phyloP scores from a whole-genome alignment of 2,888 invertebrate species.

The Lymantria monacha region DNA sequence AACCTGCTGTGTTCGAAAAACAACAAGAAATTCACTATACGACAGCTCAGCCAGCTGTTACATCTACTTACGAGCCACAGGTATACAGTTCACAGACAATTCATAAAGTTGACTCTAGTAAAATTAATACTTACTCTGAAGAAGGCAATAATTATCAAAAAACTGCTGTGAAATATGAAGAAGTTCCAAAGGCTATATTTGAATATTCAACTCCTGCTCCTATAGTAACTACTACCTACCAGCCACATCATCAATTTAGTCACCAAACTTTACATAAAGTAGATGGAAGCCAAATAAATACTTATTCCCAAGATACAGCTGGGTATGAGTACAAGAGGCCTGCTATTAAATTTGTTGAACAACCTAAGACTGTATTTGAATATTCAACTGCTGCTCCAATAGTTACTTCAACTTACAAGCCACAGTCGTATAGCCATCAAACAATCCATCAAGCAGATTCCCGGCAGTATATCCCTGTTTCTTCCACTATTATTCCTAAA shows the following conservation, averaged over 20 bases:
- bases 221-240: conserved; percentile 35
- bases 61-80: conserved; percentile 56
- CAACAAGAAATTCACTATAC: conserved; percentile 43
- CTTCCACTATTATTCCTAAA: conserved; percentile 49
- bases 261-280: conserved; percentile 61
- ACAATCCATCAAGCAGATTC: conserved; percentile 59
- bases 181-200: conserved; percentile 15
- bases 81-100: conserved; percentile 56
- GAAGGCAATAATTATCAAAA: conserved; percentile 13
- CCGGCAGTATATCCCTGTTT: conserved; percentile 48
- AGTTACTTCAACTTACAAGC: conserved; percentile 54
- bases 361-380: conserved; percentile 45
- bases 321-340: conserved; percentile 58
- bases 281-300: conserved; percentile 48
- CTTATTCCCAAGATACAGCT: conserved; percentile 41
- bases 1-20: conserved; percentile 35
- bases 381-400: conserved; percentile 51
- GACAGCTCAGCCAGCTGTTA: conserved; percentile 43
- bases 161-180: conserved; percentile 30
- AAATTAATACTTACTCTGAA: conserved; percentile 50
- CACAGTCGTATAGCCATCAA: conserved; percentile 63
- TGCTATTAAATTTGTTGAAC: conserved; percentile 51
- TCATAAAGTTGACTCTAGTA: conserved; percentile 53
- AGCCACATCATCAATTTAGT: conserved; percentile 53
- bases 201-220: conserved; percentile 26